phyloP scores from a whole-genome alignment of 2,113 vertebrate genomes.

The Otus sunia region DNA sequence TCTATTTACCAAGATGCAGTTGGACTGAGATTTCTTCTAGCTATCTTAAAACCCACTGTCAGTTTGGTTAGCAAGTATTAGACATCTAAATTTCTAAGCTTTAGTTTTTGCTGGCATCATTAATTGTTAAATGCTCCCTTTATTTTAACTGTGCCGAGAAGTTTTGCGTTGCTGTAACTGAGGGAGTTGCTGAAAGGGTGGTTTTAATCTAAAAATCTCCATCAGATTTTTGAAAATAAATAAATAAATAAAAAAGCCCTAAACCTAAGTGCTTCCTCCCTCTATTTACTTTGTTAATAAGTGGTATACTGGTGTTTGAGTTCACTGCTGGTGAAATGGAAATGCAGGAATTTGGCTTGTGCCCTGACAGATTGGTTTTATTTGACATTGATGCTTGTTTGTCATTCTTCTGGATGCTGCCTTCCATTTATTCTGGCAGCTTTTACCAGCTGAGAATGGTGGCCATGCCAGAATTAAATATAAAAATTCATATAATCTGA shows the following conservation, averaged over 20 bases:
- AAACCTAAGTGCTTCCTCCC: neutral
- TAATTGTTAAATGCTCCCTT: constrained; percentile 55
- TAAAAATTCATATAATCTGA: neutral
- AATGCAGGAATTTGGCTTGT: constrained; percentile 43
- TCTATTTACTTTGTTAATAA: neutral
- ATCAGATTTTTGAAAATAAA: neutral
- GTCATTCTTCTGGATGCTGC: constrained; percentile 42
- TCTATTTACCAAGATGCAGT: neutral
- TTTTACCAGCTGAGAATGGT: constrained; percentile 56
- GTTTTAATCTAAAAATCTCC: constrained; percentile 22
- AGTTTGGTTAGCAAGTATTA: constrained; percentile 15
- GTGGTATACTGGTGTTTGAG: neutral
- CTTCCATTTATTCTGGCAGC: constrained; percentile 56
- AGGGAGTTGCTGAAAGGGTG: constrained; percentile 34
- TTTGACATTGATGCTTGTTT: constrained; percentile 65
- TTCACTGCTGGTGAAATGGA: constrained; percentile 28
- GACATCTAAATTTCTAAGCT: constrained; percentile 17
- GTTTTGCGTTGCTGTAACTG: neutral
- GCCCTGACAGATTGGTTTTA: constrained; percentile 39
- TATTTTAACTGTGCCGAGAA: constrained; percentile 4
- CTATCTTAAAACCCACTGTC: neutral
- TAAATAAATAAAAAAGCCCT: neutral
- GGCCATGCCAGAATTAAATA: constrained; percentile 33
- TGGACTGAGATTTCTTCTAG: constrained; percentile 17
- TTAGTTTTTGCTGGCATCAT: constrained; percentile 25